Evolutionary conservation across 2,113 vertebrate genomes (phyloP), one percentile per base, ranked within the genome.

Genomic region (Myanophis thanlyinensis): DNA sequence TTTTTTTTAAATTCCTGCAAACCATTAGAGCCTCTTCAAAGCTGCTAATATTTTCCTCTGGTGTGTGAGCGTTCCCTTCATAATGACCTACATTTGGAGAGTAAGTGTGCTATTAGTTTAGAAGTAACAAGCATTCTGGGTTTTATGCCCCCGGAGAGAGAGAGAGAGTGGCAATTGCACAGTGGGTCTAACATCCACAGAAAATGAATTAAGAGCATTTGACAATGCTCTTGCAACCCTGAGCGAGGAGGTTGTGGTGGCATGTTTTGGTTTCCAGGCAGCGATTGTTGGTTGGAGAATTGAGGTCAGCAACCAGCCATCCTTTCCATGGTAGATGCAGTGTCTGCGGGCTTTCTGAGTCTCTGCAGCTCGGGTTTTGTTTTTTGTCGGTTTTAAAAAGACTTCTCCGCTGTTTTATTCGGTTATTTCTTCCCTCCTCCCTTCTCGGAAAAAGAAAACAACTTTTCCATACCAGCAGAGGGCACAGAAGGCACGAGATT

Each of bases 381-480:
- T 59, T 51, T 47, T 52, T 8, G 11, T 47, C n/a, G 10, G 15
- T 18, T 12, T n/a, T n/a, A n/a, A 11, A 25, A n/a, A 15, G 25
- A 30, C 12, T 15, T 51, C 5, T 47, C 27, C 4, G 47, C 0
- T 7, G 25, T 8, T 46, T 4, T 44, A 4, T 89, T 90, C 51
- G 13, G 22, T 13, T 52, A 10, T 88, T 73, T 90, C 48, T 91
- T 56, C 47, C n/a, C 2, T 51, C 11, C 10, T 44, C 18, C 10
- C 3, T 0, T 6, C 46, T 44, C 44, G 20, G 7, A 49, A 85
- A 85, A 85, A 56, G 85, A 27, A 54, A 89, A 67, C 48, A 80
- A 93, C 88, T 35, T 15, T 51, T 90, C 53, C 44, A 0, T 27
- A n/a, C 94, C 96, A 93, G 93, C 92, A 96, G 95, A 89, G 94